Percentiles rank a stretch among this genome's conserved stretches.
Evolutionary conservation across 1,140 invertebrate species (phyloP).

Genomic region (Cotesia vestalis): DNA sequence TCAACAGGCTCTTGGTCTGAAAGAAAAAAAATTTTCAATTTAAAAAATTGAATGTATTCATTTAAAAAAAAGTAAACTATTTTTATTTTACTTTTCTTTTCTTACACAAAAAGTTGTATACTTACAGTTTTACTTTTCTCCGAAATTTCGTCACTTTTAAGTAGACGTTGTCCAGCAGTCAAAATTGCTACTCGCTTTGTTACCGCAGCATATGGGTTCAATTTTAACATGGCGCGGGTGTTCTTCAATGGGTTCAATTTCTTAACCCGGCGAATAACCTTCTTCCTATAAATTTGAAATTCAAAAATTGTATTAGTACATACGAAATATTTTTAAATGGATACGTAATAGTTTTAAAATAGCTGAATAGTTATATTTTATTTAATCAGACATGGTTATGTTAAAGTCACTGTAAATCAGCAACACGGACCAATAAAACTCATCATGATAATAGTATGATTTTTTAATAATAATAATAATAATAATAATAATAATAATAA

Average conservation of each 20-base stretch:
- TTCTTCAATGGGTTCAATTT: constrained; percentile 96
- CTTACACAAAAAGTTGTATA: constrained; percentile 46
- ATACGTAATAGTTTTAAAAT: not conserved
- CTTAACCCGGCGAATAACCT: constrained; percentile 75
- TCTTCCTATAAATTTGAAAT: constrained; percentile 71
- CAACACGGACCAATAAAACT: constrained; percentile 49
- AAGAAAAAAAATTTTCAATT: too few species aligned
- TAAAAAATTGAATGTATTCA: too few species aligned
- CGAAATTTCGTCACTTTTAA: constrained; percentile 68
- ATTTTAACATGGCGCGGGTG: constrained; percentile 82
- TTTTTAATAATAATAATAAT: constrained; percentile 8
- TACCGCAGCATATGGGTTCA: constrained; percentile 94
- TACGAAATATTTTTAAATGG: not conserved
- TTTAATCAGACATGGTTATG: constrained; percentile 40
- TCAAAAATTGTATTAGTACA: constrained; percentile 24
- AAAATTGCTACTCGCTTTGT: constrained; percentile 81
- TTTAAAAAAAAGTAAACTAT: too few species aligned
- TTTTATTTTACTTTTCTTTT: too few species aligned
- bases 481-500: too few species aligned
- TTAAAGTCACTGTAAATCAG: constrained; percentile 51
- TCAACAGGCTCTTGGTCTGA: too few species aligned
- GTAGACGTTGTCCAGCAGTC: constrained; percentile 70
- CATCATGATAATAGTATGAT: constrained; percentile 8
- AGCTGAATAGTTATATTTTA: constrained; percentile 17
- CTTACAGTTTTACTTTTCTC: constrained; percentile 76